A percentile compares a stretch with the other conserved stretches of the same genome.
Conservation (phyloP, 1,140 invertebrate species). For the Cydia pomonella region DNA sequence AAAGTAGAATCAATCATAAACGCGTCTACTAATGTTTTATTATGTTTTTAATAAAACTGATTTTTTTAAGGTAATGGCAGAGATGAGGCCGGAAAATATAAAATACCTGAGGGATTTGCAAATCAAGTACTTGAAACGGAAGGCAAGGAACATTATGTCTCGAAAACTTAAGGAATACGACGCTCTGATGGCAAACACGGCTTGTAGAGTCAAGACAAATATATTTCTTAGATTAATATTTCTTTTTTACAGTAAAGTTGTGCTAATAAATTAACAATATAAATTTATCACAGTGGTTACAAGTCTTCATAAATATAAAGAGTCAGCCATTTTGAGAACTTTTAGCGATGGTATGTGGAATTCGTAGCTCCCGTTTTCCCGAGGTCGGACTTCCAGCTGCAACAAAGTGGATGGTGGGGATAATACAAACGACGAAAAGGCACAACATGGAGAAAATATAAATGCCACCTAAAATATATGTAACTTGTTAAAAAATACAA, state of each 20-base stretch:
- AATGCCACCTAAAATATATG: too few relatives aligned
- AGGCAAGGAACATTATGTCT: constrained; percentile 56
- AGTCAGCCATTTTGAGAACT: constrained; percentile 35
- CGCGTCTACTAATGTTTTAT: too few relatives aligned
- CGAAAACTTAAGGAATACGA: constrained; percentile 55
- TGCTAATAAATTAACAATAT: not conserved
- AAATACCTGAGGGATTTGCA: constrained; percentile 58
- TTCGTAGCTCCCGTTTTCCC: constrained; percentile 52
- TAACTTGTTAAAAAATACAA: too few relatives aligned
- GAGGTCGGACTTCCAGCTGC: constrained; percentile 54
- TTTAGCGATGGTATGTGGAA: constrained; percentile 59
- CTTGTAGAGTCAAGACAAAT: not conserved
- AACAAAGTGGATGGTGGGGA: constrained; percentile 36
- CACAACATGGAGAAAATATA: too few relatives aligned
- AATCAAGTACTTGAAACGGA: constrained; percentile 53
- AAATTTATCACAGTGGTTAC: not conserved
- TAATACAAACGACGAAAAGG: too few relatives aligned
- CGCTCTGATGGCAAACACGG: constrained; percentile 29
- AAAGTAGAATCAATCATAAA: too few relatives aligned
- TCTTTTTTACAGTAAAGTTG: not conserved
- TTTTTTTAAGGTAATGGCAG: constrained; percentile 59
- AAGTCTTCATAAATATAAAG: not conserved
- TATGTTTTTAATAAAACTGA: too few relatives aligned
- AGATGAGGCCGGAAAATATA: constrained; percentile 55
- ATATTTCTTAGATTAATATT: constrained; percentile 12